Evolutionary conservation across 2,797 vertebrate genomes (phyloP).

Genomic region (Kryptopterus vitreolus): DNA sequence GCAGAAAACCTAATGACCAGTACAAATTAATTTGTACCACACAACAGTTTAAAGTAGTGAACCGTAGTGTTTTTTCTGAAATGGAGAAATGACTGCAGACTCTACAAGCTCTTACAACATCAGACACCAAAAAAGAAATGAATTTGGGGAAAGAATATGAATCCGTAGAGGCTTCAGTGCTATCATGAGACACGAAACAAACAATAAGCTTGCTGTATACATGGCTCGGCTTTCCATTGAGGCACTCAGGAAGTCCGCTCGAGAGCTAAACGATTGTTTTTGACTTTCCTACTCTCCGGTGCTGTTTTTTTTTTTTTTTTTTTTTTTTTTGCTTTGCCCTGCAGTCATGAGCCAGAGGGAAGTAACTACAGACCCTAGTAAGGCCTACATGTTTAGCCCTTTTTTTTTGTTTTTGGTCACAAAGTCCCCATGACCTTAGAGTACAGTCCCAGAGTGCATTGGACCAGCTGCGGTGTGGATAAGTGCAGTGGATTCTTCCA

Average conservation of each 20-base stretch:
- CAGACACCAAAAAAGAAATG: neutral
- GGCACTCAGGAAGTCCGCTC: slow-evolving; percentile 50
- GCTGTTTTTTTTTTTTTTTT: slow-evolving; percentile 24
- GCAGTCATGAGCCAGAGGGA: slow-evolving; percentile 39
- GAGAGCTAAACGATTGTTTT: slow-evolving; percentile 53
- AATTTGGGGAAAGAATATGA: neutral
- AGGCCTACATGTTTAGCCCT: slow-evolving; percentile 36
- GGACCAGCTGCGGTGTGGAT: slow-evolving; percentile 29
- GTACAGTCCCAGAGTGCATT: slow-evolving; percentile 51
- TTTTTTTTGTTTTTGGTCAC: slow-evolving; percentile 50
- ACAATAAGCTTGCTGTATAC: slow-evolving; percentile 50
- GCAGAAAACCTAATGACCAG: neutral
- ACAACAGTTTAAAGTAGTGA: no score
- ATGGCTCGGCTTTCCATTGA: slow-evolving; percentile 55
- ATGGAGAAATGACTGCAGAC: neutral
- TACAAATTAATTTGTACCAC: no score
- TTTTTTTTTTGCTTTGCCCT: neutral
- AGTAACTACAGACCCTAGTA: slow-evolving; percentile 28
- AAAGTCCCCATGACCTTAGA: slow-evolving; percentile 29
- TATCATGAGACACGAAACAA: slow-evolving; percentile 12
- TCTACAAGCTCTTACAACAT: neutral
- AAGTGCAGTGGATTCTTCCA: slow-evolving; percentile 45
- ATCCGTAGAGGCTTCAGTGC: neutral
- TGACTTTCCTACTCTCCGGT: slow-evolving; percentile 46
- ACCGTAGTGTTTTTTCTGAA: neutral